Conservation (phyloP, 2,888 invertebrate genomes). For the Latheticus oryzae region DNA sequence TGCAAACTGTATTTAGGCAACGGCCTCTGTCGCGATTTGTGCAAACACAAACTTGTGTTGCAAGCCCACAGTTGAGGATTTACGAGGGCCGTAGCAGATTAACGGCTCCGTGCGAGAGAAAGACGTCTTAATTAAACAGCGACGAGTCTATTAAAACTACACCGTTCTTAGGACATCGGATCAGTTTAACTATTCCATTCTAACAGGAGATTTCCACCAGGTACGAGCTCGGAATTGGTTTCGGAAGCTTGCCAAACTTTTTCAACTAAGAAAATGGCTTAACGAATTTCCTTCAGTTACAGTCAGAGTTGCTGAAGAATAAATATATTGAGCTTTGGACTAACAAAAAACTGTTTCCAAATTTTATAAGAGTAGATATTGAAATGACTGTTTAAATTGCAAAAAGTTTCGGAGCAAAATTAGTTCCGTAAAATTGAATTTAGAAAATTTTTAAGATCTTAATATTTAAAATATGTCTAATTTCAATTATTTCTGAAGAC, state of each 20-base stretch:
- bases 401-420: too few relatives aligned
- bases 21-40: conserved; percentile 39
- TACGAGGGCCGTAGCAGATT: conserved; percentile 53
- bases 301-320: too few relatives aligned
- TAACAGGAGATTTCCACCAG: conserved; percentile 8
- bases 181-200: conserved; percentile 23
- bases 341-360: too few relatives aligned
- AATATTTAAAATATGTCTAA: too few relatives aligned
- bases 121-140: conserved; percentile 58
- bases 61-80: conserved; percentile 40
- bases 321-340: too few relatives aligned
- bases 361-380: too few relatives aligned
- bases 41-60: conserved; percentile 39
- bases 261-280: conserved; percentile 1
- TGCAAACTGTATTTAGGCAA: conserved; percentile 24
- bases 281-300: conserved; percentile 5
- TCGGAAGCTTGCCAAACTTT: conserved; percentile 5
- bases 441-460: too few relatives aligned
- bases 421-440: too few relatives aligned
- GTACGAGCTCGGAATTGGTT: conserved; percentile 14
- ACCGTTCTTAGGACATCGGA: conserved; percentile 18
- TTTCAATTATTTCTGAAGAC: too few relatives aligned
- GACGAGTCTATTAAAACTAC: conserved; percentile 55
- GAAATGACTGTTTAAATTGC: too few relatives aligned
- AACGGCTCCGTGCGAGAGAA: conserved; percentile 52